Percentiles rank a stretch among this genome's conserved stretches.
phyloP scores from a whole-genome alignment of 2,888 invertebrate species.

The Brachycybe producta region DNA sequence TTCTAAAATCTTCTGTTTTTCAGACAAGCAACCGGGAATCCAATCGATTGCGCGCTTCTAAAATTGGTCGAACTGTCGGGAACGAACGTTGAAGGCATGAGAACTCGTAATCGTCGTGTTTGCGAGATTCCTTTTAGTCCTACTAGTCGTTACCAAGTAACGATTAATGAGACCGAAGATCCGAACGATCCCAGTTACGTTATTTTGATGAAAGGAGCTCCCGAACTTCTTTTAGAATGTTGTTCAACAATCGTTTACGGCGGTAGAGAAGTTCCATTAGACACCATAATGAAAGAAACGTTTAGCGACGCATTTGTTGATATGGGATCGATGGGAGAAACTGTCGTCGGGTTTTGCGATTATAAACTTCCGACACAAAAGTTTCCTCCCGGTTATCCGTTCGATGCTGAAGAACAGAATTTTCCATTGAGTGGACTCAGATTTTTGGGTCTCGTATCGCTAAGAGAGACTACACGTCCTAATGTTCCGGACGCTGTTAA shows the following conservation, averaged over 20 bases:
- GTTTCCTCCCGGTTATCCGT: conserved; percentile 82
- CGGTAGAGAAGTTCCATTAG: conserved; percentile 76
- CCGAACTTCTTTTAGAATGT: conserved; percentile 56
- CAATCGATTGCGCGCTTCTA: conserved; percentile 82
- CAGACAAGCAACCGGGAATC: conserved; percentile 80
- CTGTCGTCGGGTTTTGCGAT: conserved; percentile 85
- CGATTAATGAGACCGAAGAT: conserved; percentile 26
- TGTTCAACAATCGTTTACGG: conserved; percentile 75
- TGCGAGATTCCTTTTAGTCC: conserved; percentile 92
- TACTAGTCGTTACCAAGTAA: conserved; percentile 70
- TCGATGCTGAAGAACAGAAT: conserved; percentile 79
- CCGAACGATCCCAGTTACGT: conserved; percentile 33
- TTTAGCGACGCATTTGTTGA: conserved; percentile 90
- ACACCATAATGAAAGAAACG: conserved; percentile 86
- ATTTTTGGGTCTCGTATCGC: conserved; percentile 92
- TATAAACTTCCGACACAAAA: conserved; percentile 76
- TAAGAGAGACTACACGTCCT: conserved; percentile 95
- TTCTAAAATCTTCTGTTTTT: conserved; percentile 9
- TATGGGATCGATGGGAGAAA: conserved; percentile 79
- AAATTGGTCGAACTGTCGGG: conserved; percentile 86
- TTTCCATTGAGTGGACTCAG: conserved; percentile 77
- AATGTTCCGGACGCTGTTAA: conserved; percentile 95
- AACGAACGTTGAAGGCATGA: conserved; percentile 69
- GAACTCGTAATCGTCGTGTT: conserved; percentile 73
- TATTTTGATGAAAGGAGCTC: conserved; percentile 44